Conservation (phyloP, 1,140 invertebrate genomes). For the Thaumatotibia leucotreta region DNA sequence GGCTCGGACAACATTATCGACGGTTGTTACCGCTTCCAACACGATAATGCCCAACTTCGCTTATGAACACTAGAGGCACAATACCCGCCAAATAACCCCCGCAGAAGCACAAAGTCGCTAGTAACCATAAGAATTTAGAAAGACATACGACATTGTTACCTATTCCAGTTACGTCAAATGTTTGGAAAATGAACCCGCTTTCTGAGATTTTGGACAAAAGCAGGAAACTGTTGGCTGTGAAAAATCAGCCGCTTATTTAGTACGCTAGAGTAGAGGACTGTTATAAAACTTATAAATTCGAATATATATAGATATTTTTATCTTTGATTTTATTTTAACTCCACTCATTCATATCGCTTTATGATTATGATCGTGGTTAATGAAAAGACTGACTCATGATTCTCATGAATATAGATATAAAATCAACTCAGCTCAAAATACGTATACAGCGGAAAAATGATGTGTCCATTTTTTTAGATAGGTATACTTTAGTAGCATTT, state of each 20-base stretch:
- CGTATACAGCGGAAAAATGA: no score
- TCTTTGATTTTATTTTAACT: no score
- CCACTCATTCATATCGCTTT: no score
- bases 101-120: background rate
- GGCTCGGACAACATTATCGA: constrained; percentile 25
- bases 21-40: constrained; percentile 23
- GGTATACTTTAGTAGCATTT: no score
- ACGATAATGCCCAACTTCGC: constrained; percentile 9
- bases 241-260: background rate
- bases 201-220: background rate
- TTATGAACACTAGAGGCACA: constrained; percentile 3
- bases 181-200: constrained; percentile 2
- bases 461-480: no score
- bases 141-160: background rate
- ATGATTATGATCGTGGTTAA: no score
- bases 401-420: no score
- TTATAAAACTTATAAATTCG: background rate
- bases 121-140: background rate
- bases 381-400: no score
- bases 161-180: background rate
- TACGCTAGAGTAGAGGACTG: background rate
- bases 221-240: background rate
- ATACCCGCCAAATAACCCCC: background rate
- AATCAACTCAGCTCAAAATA: no score
- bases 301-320: background rate